Evolutionary conservation across 2,113 vertebrate species (phyloP).

Genomic region (Hypocryptadius cinnamomeus): DNA sequence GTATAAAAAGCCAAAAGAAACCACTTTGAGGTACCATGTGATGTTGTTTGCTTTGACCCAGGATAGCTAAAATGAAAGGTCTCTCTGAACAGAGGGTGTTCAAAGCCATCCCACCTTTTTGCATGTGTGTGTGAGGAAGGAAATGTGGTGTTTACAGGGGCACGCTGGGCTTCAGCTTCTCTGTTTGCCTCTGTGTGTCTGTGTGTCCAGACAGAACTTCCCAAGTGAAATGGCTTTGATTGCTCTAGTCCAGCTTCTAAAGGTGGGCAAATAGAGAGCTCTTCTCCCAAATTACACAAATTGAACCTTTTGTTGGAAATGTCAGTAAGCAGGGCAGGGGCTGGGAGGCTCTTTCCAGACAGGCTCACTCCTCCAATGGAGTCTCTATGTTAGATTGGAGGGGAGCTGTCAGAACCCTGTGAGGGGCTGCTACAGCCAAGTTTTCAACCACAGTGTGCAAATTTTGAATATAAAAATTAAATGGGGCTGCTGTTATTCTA

Average conservation of each 20-base stretch:
- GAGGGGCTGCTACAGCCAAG: neutral
- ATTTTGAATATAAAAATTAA: neutral
- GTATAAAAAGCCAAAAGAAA: slow-evolving; percentile 28
- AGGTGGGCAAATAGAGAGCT: neutral
- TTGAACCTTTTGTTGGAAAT: neutral
- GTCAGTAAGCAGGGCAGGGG: neutral
- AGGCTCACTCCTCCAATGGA: neutral
- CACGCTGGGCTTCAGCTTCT: neutral
- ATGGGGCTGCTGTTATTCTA: neutral
- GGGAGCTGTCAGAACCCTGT: neutral
- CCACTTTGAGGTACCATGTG: neutral
- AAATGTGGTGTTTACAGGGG: slow-evolving; percentile 6
- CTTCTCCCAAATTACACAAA: neutral
- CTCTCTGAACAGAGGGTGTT: slow-evolving; percentile 6
- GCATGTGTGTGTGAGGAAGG: slow-evolving; percentile 5
- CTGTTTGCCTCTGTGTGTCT: neutral
- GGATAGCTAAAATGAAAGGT: slow-evolving; percentile 34
- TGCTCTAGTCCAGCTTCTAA: neutral
- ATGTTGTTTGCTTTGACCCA: slow-evolving; percentile 39
- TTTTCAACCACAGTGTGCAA: rapidly evolving
- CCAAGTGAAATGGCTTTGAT: neutral
- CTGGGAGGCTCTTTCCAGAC: neutral
- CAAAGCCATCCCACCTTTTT: neutral
- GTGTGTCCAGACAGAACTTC: neutral
- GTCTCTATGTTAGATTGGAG: neutral